A percentile compares a stretch with the other conserved stretches of the same genome.
These are phyloP conservation scores for Holotrichia oblita DNA, from an alignment of 1,140 invertebrate species.

Conservation along the genomic window DNA sequence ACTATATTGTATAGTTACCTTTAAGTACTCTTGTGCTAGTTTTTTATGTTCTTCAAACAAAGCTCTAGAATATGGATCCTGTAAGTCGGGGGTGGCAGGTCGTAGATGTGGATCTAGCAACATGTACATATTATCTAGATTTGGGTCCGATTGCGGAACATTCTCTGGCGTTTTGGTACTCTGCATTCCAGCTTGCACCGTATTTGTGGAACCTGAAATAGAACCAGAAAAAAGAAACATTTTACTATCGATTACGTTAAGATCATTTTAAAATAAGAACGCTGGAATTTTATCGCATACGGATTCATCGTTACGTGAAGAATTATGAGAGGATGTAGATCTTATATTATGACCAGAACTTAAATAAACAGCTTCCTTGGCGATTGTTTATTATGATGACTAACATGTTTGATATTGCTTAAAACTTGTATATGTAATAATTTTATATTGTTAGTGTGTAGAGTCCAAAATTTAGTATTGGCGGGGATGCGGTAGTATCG, in stretches of 20 bases:
- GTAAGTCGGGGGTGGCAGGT: slow-evolving; percentile 81
- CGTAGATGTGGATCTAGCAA: slow-evolving; percentile 81
- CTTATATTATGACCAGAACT: background rate
- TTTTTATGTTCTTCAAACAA: slow-evolving; percentile 89
- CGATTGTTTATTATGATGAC: slow-evolving; percentile 17
- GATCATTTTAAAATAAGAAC: background rate
- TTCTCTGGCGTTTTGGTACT: slow-evolving; percentile 45
- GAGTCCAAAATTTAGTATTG: background rate
- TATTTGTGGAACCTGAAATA: slow-evolving; percentile 55
- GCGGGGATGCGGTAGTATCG: too few relatives aligned
- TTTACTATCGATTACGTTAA: background rate
- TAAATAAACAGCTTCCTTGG: slow-evolving; percentile 2
- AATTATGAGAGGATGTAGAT: slow-evolving; percentile 20
- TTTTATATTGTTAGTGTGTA: slow-evolving; percentile 18
- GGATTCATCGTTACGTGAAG: background rate
- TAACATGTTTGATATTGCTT: slow-evolving; percentile 4
- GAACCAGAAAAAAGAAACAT: slow-evolving; percentile 38
- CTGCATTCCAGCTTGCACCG: slow-evolving; percentile 52
- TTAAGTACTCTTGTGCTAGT: slow-evolving; percentile 78
- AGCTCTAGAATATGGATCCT: slow-evolving; percentile 77
- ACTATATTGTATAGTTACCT: slow-evolving; percentile 61
- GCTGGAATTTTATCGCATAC: background rate
- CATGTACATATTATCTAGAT: slow-evolving; percentile 76
- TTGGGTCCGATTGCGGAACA: slow-evolving; percentile 61
- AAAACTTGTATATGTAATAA: slow-evolving; percentile 4